Evolutionary conservation across 2,113 vertebrate species (phyloP).

Genomic region (Rhea americana): DNA sequence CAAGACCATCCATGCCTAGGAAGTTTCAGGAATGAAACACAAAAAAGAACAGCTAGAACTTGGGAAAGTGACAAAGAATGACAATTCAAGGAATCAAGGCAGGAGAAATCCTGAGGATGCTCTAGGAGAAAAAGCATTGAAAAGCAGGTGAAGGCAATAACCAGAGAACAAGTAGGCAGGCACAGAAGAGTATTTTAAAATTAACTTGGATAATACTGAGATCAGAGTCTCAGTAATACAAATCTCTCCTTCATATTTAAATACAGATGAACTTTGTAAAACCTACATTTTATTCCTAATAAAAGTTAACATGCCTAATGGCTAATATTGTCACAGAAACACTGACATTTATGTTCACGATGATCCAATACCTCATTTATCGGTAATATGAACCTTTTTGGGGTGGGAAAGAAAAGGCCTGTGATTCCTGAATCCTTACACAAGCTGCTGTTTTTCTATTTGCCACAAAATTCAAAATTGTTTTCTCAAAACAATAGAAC

Average conservation of each 20-base stretch:
- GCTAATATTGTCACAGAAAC: background rate
- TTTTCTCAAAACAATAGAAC: background rate
- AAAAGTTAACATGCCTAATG: background rate
- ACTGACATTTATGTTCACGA: background rate
- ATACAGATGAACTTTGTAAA: background rate
- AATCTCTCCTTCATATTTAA: background rate
- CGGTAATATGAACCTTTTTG: background rate
- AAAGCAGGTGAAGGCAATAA: background rate
- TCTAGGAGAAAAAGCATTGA: background rate
- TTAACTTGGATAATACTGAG: background rate
- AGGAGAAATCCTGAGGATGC: background rate
- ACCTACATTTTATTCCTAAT: background rate
- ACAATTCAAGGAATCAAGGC: background rate
- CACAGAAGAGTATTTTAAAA: background rate
- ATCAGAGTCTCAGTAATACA: background rate
- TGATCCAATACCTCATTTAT: background rate
- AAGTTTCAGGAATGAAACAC: background rate
- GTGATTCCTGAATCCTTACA: background rate
- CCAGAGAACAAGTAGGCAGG: background rate
- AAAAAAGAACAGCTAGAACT: background rate
- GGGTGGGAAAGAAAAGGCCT: background rate
- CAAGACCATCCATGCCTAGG: background rate
- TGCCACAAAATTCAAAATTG: background rate
- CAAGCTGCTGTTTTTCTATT: background rate
- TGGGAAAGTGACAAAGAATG: background rate